Evolutionary conservation across 1,140 invertebrate genomes (phyloP).

Genomic region (Adelges cooleyi): DNA sequence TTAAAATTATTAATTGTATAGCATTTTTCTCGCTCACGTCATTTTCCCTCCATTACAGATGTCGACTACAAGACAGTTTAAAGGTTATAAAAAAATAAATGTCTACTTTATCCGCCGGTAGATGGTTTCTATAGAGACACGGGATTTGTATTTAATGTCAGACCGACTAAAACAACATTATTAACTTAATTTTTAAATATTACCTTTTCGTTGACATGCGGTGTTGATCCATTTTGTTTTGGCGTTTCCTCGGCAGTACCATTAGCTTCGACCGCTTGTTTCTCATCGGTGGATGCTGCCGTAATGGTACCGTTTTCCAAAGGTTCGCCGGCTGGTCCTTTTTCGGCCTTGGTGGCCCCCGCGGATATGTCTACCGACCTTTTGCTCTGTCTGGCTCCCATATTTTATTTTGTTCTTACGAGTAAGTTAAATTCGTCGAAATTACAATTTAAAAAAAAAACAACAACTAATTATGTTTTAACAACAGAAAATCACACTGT

Average conservation of each 20-base stretch:
- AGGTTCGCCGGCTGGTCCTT: constrained; percentile 41
- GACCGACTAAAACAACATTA: no score
- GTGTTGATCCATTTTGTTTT: constrained; percentile 13
- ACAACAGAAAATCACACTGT: no score
- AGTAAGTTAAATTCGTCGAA: neutral
- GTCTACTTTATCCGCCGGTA: no score
- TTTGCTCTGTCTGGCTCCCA: constrained; percentile 74
- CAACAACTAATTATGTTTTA: neutral
- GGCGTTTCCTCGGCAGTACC: neutral
- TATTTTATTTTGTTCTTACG: constrained; percentile 38
- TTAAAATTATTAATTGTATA: no score
- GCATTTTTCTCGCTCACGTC: no score
- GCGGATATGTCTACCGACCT: constrained; percentile 72
- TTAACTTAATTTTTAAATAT: no score
- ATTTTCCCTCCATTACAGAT: no score
- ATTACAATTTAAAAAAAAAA: neutral
- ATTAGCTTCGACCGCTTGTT: constrained; percentile 3
- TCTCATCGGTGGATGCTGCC: constrained; percentile 1
- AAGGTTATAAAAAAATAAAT: no score
- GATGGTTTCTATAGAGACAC: no score
- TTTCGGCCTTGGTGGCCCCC: constrained; percentile 59
- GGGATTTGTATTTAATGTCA: no score
- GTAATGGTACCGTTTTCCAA: constrained; percentile 25
- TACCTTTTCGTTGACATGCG: constrained; percentile 13
- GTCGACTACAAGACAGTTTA: no score